These are phyloP conservation scores for Drosophila barbarae DNA, from an alignment of 2,888 invertebrate species.

Conservation along the genomic window DNA sequence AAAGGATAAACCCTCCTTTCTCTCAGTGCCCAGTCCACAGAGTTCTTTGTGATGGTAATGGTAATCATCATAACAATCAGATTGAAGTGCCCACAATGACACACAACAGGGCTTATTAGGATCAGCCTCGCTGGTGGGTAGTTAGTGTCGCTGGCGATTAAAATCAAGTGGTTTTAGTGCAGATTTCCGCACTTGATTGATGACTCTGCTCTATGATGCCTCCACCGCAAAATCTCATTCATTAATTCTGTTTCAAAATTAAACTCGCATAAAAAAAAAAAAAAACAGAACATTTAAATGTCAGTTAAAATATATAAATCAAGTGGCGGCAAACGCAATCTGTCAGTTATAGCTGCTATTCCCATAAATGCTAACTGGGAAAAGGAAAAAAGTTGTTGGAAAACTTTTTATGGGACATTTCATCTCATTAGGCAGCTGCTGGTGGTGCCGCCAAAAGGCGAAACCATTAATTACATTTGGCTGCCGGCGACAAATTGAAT, in stretches of 20 bases:
- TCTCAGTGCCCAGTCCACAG: constrained; percentile 24
- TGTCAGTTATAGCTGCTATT: constrained; percentile 29
- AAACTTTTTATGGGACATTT: constrained; percentile 37
- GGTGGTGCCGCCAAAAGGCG: constrained; percentile 25
- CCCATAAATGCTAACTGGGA: constrained; percentile 9
- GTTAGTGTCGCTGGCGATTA: constrained; percentile 8
- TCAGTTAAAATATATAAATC: constrained; percentile 33
- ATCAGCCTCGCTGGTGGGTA: constrained; percentile 9
- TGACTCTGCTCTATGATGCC: neutral
- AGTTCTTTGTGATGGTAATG: constrained; percentile 44
- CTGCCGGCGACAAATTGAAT: constrained; percentile 61
- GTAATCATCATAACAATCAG: constrained; percentile 42
- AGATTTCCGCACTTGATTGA: constrained; percentile 8
- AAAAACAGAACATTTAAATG: constrained; percentile 25
- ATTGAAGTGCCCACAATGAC: constrained; percentile 25
- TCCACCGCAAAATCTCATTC: neutral
- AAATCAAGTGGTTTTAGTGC: constrained; percentile 25
- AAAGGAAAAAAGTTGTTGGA: constrained; percentile 8
- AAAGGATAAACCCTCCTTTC: neutral
- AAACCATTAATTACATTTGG: constrained; percentile 56
- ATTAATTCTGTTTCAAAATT: constrained; percentile 21
- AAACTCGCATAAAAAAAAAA: constrained; percentile 3
- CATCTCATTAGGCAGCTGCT: constrained; percentile 36
- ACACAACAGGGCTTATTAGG: constrained; percentile 33
- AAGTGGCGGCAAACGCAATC: constrained; percentile 30